Percentiles rank a stretch among this genome's conserved stretches.
Conservation (phyloP, 2,113 vertebrate species). For the Acinonyx jubatus region DNA sequence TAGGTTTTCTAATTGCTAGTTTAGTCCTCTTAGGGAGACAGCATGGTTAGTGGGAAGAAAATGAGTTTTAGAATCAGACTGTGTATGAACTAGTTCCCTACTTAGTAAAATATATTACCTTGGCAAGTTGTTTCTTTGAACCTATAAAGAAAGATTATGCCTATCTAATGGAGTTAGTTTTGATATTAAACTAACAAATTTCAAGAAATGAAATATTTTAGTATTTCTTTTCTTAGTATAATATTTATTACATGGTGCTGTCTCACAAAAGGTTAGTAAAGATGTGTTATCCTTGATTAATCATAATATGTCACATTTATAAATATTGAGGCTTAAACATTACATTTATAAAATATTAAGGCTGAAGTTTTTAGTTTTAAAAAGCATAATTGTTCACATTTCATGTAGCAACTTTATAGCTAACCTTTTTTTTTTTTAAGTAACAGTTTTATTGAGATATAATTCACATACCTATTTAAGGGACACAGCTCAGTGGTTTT, state of each 20-base stretch:
- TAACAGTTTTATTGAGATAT: background rate
- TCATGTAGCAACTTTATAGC: constrained; percentile 20
- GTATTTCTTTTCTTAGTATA: background rate
- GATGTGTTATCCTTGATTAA: background rate
- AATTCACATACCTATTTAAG: background rate
- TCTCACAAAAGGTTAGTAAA: background rate
- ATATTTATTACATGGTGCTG: background rate
- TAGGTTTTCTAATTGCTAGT: background rate
- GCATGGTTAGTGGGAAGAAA: background rate
- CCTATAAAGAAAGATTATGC: background rate
- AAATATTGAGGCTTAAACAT: background rate
- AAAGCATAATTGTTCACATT: constrained; percentile 3
- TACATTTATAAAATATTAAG: constrained; percentile 16
- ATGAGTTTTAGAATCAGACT: background rate
- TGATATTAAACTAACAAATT: background rate
- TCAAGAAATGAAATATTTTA: background rate
- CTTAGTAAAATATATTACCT: background rate
- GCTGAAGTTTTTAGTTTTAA: background rate
- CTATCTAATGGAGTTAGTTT: background rate
- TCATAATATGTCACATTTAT: constrained; percentile 1
- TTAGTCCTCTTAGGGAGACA: background rate
- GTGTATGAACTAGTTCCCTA: background rate
- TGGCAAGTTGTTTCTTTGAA: background rate
- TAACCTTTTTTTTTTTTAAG: background rate
- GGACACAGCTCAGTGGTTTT: background rate